Percentiles rank a stretch among this genome's conserved stretches.
phyloP scores from a whole-genome alignment of 2,113 vertebrate genomes.

The Nesogale talazaci region DNA sequence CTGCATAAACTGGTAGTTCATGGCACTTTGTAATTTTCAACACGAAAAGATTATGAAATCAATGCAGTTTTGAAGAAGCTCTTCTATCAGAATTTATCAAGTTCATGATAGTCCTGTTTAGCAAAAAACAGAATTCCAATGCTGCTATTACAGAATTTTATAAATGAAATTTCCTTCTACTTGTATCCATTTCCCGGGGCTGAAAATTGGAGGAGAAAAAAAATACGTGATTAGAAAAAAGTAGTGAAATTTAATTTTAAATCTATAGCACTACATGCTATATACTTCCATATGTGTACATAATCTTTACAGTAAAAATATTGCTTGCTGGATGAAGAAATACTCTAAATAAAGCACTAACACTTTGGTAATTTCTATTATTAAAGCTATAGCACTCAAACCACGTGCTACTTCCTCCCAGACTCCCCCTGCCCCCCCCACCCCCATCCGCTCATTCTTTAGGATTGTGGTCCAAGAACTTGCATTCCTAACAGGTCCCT shows the following conservation, averaged over 20 bases:
- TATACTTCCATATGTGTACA: background rate
- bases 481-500: background rate
- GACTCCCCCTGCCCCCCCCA: no score
- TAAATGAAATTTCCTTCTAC: conserved; percentile 97
- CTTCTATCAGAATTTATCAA: conserved; percentile 54
- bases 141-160: conserved; percentile 76
- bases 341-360: no score
- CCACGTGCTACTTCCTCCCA: no score
- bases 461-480: background rate
- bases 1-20: conserved; percentile 33
- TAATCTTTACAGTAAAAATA: no score
- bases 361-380: background rate
- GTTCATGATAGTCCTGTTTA: conserved; percentile 13
- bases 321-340: no score
- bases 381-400: background rate
- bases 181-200: conserved; percentile 98
- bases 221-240: background rate
- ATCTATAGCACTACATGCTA: background rate
- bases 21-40: conserved; percentile 10
- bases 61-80: conserved; percentile 24
- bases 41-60: conserved; percentile 28
- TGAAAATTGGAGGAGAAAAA: conserved; percentile 83
- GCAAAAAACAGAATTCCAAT: background rate
- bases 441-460: background rate
- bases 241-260: background rate